Evolutionary conservation across 2,797 vertebrate genomes (phyloP).

Genomic region (Uromys caudimaculatus): DNA sequence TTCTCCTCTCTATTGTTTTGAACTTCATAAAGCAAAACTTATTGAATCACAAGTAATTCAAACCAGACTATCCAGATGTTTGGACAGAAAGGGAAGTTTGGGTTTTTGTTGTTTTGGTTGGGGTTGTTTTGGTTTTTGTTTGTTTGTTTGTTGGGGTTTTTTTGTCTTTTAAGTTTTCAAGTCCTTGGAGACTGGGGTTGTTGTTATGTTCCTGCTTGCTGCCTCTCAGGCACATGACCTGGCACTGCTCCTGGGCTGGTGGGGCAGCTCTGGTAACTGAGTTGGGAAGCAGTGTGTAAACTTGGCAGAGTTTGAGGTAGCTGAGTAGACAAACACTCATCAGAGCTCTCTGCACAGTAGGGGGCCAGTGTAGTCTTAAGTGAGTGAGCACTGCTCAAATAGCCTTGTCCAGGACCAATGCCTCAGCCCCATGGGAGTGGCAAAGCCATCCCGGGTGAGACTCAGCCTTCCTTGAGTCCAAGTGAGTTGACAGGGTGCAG

Average conservation of each 20-base stretch:
- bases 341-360: not conserved
- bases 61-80: constrained; percentile 12
- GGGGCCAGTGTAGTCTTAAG: not conserved
- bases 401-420: not conserved
- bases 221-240: too few relatives aligned
- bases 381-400: too few relatives aligned
- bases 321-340: not conserved
- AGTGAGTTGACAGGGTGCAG: too few relatives aligned
- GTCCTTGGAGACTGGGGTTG: not conserved
- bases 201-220: not conserved
- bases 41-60: constrained; percentile 11
- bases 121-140: not conserved
- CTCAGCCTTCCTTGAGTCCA: not conserved
- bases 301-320: not conserved
- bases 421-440: not conserved
- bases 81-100: not conserved
- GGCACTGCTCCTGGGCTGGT: not conserved
- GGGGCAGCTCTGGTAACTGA: not conserved
- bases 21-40: constrained; percentile 50
- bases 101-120: too few relatives aligned
- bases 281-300: not conserved
- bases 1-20: constrained; percentile 39
- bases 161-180: not conserved
- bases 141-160: not conserved
- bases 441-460: not conserved